Percentiles rank a stretch among this genome's conserved stretches.
These are phyloP conservation scores for Oryzias sinensis DNA, from an alignment of 2,797 vertebrate genomes.

Conservation along the genomic window DNA sequence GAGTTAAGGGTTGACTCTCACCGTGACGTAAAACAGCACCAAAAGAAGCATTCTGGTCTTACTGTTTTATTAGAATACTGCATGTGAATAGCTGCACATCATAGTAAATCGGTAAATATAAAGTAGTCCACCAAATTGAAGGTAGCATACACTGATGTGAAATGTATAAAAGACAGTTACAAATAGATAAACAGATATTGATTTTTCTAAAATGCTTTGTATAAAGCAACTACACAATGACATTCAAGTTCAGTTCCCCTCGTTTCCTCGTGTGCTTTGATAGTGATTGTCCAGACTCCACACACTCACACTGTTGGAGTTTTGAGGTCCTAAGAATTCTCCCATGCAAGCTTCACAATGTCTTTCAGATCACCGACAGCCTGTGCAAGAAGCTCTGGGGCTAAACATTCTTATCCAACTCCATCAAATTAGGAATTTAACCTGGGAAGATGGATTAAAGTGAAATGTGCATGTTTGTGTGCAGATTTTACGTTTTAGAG, in stretches of 20 bases:
- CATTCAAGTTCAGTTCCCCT: slow-evolving; percentile 62
- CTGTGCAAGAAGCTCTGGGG: slow-evolving; percentile 34
- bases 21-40: slow-evolving; percentile 32
- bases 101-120: slow-evolving; percentile 72
- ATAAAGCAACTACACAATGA: slow-evolving; percentile 62
- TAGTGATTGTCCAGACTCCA: slow-evolving; percentile 72
- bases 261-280: slow-evolving; percentile 57
- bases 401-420: not conserved
- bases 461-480: not conserved
- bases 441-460: slow-evolving; percentile 3
- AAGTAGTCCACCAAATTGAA: slow-evolving; percentile 70
- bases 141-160: slow-evolving; percentile 70
- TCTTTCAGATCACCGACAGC: slow-evolving; percentile 37
- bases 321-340: slow-evolving; percentile 54
- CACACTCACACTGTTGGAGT: slow-evolving; percentile 58
- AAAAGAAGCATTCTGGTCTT: slow-evolving; percentile 43
- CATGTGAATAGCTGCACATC: slow-evolving; percentile 73
- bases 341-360: slow-evolving; percentile 31
- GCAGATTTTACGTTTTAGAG: no score
- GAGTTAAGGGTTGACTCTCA: slow-evolving; percentile 13
- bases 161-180: slow-evolving; percentile 81
- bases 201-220: slow-evolving; percentile 64
- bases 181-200: slow-evolving; percentile 71
- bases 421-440: no score
- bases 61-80: slow-evolving; percentile 80